Conservation (phyloP, 2,888 invertebrate genomes). For the Nipponacmea schrenckii region DNA sequence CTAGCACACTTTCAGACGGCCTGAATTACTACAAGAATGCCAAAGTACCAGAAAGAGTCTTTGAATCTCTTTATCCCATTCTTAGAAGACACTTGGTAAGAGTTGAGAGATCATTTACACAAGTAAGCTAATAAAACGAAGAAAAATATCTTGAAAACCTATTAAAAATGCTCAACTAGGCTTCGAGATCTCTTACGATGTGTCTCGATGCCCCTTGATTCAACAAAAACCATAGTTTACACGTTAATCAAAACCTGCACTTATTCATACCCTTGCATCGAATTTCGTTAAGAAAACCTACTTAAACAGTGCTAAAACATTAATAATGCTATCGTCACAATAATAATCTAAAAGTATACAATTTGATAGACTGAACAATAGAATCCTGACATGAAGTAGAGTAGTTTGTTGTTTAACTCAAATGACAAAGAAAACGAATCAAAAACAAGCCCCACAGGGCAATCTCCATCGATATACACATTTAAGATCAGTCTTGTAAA, state of each 20-base stretch:
- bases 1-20: background rate
- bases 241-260: background rate
- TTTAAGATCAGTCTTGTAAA: no score
- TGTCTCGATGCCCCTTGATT: background rate
- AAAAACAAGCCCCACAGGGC: no score
- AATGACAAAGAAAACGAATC: no score
- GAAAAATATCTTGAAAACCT: constrained; percentile 5
- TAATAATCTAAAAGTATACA: background rate
- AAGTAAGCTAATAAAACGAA: background rate
- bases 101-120: background rate
- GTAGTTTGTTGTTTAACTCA: no score
- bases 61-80: background rate
- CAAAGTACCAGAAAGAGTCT: background rate
- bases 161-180: constrained; percentile 7
- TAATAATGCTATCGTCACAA: constrained; percentile 16
- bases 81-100: background rate
- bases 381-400: no score
- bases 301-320: background rate
- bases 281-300: constrained; percentile 1
- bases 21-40: background rate
- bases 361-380: no score
- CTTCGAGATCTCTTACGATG: background rate
- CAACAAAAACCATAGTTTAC: background rate
- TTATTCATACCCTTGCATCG: constrained; percentile 1
- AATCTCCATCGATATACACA: no score